Evolutionary conservation across 2,888 invertebrate species (phyloP), one percentile per base, ranked within the genome.

Genomic region (Hymenopus coronatus): DNA sequence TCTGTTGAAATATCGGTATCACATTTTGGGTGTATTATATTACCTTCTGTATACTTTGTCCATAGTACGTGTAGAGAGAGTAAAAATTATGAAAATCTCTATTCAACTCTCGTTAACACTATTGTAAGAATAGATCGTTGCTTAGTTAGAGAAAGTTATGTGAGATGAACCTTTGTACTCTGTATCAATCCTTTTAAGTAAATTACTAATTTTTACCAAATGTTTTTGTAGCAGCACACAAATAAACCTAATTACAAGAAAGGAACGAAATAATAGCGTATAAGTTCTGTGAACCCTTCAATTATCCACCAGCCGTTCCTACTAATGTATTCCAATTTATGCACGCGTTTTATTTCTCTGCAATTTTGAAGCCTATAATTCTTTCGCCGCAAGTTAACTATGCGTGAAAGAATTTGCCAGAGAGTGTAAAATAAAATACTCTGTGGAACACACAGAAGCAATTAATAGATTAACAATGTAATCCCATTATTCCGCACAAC

Each of bases 401-500:
- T 33, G 33, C 33, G 33, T 8, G 15, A 14, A 15, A 15, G 14
- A 54, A 54, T 14, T 20, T 20, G 20, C 54, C 54, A 54, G 54
- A 14, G 54, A 70, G 20, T 6, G 8, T 0, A 20, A 20, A 70
- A 70, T 70, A 70, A 70, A 70, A 25, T 70, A 70, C 20, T 70
- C 20, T 2, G 25, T 70, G 84, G 8, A 30, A 84, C 30, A 30
- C 28, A 14, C 25, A 70, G n/a, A 70, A 8, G 54, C 54, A 82
- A 87, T 87, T 87, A 81, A 87, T 87, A 30, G 81, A 87, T 87
- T 87, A 87, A 82, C 82, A 33, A 27, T 30, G 81, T 87, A 87
- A 82, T 87, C 81, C 81, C 33, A 81, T 87, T 87, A 81, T 87
- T 81, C 82, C 87, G 87, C 81, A 82, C 81, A 87, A 87, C 81